A percentile compares a stretch with the other conserved stretches of the same genome.
Conservation (phyloP, 2,888 invertebrate genomes). For the Leptothorax acervorum region DNA sequence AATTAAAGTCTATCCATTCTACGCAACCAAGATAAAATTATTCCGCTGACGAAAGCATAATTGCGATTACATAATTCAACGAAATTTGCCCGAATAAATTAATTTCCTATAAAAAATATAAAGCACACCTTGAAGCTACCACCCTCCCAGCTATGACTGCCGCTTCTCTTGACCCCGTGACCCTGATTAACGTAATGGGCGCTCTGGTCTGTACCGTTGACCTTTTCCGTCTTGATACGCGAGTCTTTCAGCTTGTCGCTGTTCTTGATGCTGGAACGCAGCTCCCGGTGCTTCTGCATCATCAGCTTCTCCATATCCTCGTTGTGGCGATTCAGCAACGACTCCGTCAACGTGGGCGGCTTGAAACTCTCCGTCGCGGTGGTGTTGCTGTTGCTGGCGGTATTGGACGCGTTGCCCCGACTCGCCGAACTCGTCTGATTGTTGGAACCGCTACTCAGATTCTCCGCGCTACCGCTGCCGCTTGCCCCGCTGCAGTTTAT, state of each 20-base stretch:
- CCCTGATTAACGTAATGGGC: constrained; percentile 78
- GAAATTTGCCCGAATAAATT: background rate
- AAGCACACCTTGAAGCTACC: constrained; percentile 85
- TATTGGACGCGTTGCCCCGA: constrained; percentile 86
- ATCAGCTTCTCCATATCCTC: constrained; percentile 93
- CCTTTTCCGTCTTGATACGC: constrained; percentile 85
- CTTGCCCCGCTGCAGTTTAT: constrained; percentile 87
- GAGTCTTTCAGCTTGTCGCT: constrained; percentile 86
- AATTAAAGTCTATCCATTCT: background rate
- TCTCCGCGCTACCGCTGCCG: constrained; percentile 88
- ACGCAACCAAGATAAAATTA: background rate
- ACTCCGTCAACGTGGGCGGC: constrained; percentile 88
- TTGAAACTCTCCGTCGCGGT: constrained; percentile 83
- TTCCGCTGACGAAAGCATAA: background rate
- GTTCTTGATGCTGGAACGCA: constrained; percentile 86
- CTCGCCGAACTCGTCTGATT: constrained; percentile 86
- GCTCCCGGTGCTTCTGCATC: constrained; percentile 90
- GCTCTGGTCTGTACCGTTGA: constrained; percentile 79
- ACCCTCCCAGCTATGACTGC: constrained; percentile 88
- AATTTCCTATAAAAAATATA: background rate
- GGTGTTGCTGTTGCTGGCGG: constrained; percentile 82
- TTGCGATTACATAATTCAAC: background rate
- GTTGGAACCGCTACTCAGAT: constrained; percentile 88
- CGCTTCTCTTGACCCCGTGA: constrained; percentile 89
- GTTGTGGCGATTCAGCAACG: constrained; percentile 89